Percentiles rank a stretch among this genome's conserved stretches.
phyloP scores from a whole-genome alignment of 2,888 invertebrate genomes.

The Baronia brevicornis region DNA sequence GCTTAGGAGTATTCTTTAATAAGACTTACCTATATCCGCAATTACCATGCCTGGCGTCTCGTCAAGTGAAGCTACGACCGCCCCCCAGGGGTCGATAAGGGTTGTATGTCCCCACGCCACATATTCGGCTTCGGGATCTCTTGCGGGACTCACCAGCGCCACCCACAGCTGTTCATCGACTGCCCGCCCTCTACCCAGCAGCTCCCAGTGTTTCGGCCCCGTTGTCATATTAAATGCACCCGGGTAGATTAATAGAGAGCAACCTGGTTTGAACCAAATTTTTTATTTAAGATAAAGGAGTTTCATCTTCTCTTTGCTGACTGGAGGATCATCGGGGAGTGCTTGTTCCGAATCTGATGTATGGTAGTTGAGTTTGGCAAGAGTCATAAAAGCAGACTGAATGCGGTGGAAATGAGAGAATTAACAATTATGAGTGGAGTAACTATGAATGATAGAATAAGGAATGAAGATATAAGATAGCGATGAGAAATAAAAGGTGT shows the following conservation, averaged over 20 bases:
- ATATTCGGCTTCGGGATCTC: slow-evolving; percentile 82
- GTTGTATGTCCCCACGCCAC: slow-evolving; percentile 93
- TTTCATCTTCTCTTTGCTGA: too few relatives aligned
- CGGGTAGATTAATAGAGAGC: slow-evolving; percentile 91
- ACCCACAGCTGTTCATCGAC: slow-evolving; percentile 93
- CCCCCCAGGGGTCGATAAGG: slow-evolving; percentile 89
- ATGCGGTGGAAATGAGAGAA: too few relatives aligned
- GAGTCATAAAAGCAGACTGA: too few relatives aligned
- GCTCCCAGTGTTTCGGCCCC: slow-evolving; percentile 94
- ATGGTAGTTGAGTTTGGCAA: too few relatives aligned
- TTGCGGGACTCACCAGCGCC: slow-evolving; percentile 88
- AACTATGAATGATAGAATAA: too few relatives aligned
- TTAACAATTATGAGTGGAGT: too few relatives aligned
- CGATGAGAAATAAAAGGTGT: too few relatives aligned
- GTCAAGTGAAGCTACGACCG: slow-evolving; percentile 81
- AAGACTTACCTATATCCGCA: slow-evolving; percentile 82
- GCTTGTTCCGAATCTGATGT: too few relatives aligned
- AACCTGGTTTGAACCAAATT: slow-evolving; percentile 70
- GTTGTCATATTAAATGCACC: slow-evolving; percentile 98
- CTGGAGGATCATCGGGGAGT: too few relatives aligned
- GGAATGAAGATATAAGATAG: too few relatives aligned
- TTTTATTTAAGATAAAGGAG: background rate
- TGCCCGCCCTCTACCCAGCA: slow-evolving; percentile 87
- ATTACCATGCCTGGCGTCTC: slow-evolving; percentile 82
- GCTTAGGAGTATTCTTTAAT: too few relatives aligned